Base-by-base conservation (phyloP, 2,888 invertebrate genomes). In the Ichneumoninae sp. region DNA sequence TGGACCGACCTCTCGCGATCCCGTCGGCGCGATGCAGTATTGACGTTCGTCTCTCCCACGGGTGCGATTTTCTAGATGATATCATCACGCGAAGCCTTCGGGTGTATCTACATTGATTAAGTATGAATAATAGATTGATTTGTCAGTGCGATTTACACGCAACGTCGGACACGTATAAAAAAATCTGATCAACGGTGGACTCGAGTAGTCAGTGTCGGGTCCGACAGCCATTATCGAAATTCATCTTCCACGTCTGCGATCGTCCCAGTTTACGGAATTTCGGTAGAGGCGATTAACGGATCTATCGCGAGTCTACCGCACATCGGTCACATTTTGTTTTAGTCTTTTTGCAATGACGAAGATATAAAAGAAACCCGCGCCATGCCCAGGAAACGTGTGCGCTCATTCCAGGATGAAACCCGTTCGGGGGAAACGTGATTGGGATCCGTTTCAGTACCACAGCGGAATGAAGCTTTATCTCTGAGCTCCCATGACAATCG, bases 31-130 rank as follows among this genome's bases (percentile, higher is more conserved):
- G 16, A 3, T 30, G 16, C 16, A 30, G 30, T 13, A n/a, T 62
- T 30, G 5, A 62, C 62, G 6, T 33, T 5, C 16, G 62, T 16
- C 30, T 0, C 16, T 90, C 89, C 85, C 91, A 74, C 80, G 90
- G 88, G 91, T 88, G 89, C 89, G 87, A 90, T 91, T 90, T 87
- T 85, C 83, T 87, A 5, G 65, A 52, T 33, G 8, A 36, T 47
- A 68, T 57, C 57, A 57, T 57, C 57, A 26, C 26, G 26, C 57
- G 22, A 26, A 57, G 44, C 16, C 44, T 4, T 57, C 3, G 22
- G 26, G 10, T 10, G 22, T 57, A 57, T 57, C 22, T 57, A 13
- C 5, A 13, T 57, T 26, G 30, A 47, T 50, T 22, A 78, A 33
- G 75, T 65, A 86, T 84, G 16, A 47, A 47, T 47, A 47, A 47